Conservation (phyloP, 2,113 vertebrate species). For the Arothron firmamentum region DNA sequence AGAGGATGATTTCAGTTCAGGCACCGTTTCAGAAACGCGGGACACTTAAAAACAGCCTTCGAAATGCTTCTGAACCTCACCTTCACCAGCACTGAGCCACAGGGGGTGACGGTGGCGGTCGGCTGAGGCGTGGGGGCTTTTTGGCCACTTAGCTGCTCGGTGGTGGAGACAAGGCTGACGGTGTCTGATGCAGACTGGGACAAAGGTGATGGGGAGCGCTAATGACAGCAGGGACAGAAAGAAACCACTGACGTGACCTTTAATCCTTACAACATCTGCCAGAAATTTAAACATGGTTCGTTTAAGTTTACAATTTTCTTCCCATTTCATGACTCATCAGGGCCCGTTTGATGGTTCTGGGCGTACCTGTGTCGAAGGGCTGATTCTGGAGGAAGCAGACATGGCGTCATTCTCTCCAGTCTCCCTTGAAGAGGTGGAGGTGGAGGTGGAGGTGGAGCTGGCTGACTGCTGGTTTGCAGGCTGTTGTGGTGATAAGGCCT, state of each 20-base stretch:
- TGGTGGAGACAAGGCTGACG: slow-evolving; percentile 69
- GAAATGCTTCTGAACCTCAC: slow-evolving; percentile 58
- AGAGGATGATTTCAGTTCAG: slow-evolving; percentile 5
- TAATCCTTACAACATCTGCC: background rate
- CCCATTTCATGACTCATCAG: background rate
- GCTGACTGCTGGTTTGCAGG: slow-evolving; percentile 87
- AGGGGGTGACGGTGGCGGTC: slow-evolving; percentile 61
- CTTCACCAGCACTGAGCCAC: slow-evolving; percentile 85
- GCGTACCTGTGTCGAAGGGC: slow-evolving; percentile 48
- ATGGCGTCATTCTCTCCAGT: slow-evolving; percentile 73
- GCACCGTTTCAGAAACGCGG: background rate
- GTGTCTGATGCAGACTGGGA: slow-evolving; percentile 75
- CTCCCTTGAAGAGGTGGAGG: slow-evolving; percentile 80
- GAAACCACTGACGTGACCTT: background rate
- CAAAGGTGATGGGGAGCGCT: slow-evolving; percentile 77
- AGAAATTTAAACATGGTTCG: no score
- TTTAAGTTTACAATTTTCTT: no score
- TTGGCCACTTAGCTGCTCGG: slow-evolving; percentile 61
- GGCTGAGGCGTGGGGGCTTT: slow-evolving; percentile 63
- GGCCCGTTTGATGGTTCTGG: background rate
- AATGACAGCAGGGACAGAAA: slow-evolving; percentile 34
- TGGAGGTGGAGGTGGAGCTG: slow-evolving; percentile 61
- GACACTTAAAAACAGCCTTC: background rate
- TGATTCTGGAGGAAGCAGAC: slow-evolving; percentile 59
- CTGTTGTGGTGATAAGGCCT: slow-evolving; percentile 85